Percentiles rank a stretch among this genome's conserved stretches.
phyloP scores from a whole-genome alignment of 2,113 vertebrate genomes.

The Motacilla tschutschensis region DNA sequence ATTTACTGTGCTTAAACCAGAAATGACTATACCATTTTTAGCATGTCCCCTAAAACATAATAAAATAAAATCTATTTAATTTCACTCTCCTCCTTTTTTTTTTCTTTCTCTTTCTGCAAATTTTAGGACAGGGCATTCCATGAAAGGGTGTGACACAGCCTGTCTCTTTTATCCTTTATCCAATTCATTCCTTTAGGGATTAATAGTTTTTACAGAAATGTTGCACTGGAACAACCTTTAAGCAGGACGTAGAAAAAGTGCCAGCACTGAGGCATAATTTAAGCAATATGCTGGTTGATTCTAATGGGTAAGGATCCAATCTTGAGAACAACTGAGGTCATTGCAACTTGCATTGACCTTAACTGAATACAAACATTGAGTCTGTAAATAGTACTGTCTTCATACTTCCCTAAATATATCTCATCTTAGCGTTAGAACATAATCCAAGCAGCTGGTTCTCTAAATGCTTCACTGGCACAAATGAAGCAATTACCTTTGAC shows the following conservation, averaged over 20 bases:
- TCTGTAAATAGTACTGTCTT: neutral
- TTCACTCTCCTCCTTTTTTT: neutral
- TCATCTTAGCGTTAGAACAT: neutral
- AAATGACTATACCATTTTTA: neutral
- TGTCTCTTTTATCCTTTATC: neutral
- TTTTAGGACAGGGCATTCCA: neutral
- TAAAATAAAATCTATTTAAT: neutral
- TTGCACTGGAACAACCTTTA: neutral
- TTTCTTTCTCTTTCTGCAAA: neutral
- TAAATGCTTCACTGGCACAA: neutral
- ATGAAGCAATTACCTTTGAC: constrained; percentile 19
- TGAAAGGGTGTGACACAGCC: neutral
- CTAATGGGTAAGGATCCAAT: neutral
- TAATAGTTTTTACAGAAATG: neutral
- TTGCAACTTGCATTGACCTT: neutral
- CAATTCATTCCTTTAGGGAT: neutral
- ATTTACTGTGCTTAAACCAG: neutral
- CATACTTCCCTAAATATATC: neutral
- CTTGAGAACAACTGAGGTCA: neutral
- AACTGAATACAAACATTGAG: neutral
- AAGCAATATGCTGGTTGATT: neutral
- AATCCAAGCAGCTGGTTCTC: neutral
- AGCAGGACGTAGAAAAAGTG: neutral
- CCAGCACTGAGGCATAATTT: neutral
- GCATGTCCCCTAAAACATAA: neutral